phyloP scores from a whole-genome alignment of 2,797 vertebrate genomes.

The Huso huso region DNA sequence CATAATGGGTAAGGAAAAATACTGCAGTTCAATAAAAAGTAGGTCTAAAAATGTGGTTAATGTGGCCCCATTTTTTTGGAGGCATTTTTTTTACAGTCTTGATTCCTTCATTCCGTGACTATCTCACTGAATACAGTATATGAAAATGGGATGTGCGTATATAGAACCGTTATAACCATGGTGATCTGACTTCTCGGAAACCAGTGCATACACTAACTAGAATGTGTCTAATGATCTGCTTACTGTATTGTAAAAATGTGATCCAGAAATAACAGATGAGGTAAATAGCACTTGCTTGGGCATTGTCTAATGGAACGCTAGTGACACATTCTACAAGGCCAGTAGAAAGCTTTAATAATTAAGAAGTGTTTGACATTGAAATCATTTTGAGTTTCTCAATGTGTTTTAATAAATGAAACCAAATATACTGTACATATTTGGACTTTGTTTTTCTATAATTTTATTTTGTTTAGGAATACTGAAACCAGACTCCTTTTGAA shows the following conservation, averaged over 20 bases:
- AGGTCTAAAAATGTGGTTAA: too few species aligned
- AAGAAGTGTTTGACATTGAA: constrained; percentile 33
- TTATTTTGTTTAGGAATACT: neutral
- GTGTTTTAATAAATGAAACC: constrained; percentile 16
- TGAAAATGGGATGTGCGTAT: neutral
- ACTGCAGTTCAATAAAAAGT: too few species aligned
- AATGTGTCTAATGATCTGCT: neutral
- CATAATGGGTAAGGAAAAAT: too few species aligned
- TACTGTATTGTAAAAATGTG: neutral
- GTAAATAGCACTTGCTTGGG: neutral
- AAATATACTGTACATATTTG: constrained; percentile 2
- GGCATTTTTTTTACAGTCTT: too few species aligned
- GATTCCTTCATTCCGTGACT: too few species aligned
- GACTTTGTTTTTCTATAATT: constrained; percentile 3
- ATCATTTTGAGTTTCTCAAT: constrained; percentile 23
- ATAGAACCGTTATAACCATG: constrained; percentile 16
- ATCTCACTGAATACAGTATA: neutral
- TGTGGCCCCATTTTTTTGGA: too few species aligned
- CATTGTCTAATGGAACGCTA: constrained; percentile 14
- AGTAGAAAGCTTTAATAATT: constrained; percentile 35
- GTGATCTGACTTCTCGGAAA: neutral
- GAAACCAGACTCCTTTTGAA: neutral
- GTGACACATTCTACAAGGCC: constrained; percentile 24
- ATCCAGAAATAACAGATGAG: constrained; percentile 17
- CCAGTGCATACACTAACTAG: neutral